phyloP scores from a whole-genome alignment of 2,888 invertebrate species.

The Pterobdella sp. region DNA sequence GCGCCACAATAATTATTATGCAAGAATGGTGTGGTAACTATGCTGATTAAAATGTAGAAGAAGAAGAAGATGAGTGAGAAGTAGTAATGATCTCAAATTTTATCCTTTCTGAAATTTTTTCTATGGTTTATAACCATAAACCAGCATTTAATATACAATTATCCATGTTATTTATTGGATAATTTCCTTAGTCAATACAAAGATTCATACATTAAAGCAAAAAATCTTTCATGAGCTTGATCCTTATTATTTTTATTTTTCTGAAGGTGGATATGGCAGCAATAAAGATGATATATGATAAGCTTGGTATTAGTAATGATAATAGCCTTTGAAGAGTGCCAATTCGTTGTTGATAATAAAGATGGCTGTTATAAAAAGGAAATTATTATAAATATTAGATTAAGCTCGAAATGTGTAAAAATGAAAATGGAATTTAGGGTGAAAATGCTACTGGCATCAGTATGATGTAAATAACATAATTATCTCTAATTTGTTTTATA shows the following conservation, averaged over 20 bases:
- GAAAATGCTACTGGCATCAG: neutral
- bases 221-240: neutral
- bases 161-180: too few species aligned
- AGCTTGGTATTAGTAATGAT: constrained; percentile 9
- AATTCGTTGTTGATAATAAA: constrained; percentile 16
- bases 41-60: constrained; percentile 18
- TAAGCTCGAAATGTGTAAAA: neutral
- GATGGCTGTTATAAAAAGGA: neutral
- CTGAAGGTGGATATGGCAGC: neutral
- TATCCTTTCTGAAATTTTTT: neutral
- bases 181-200: too few species aligned
- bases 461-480: too few species aligned
- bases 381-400: neutral
- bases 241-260: neutral
- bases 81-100: neutral
- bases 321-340: neutral
- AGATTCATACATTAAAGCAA: too few species aligned
- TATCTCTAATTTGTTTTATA: too few species aligned
- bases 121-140: too few species aligned
- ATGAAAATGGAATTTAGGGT: constrained; percentile 10
- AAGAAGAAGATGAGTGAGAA: constrained; percentile 15
- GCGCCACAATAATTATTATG: neutral
- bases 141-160: too few species aligned
- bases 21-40: neutral
- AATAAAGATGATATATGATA: constrained; percentile 12